A percentile compares a stretch with the other conserved stretches of the same genome.
phyloP scores from a whole-genome alignment of 2,113 vertebrate genomes.

The Sialia sialis region DNA sequence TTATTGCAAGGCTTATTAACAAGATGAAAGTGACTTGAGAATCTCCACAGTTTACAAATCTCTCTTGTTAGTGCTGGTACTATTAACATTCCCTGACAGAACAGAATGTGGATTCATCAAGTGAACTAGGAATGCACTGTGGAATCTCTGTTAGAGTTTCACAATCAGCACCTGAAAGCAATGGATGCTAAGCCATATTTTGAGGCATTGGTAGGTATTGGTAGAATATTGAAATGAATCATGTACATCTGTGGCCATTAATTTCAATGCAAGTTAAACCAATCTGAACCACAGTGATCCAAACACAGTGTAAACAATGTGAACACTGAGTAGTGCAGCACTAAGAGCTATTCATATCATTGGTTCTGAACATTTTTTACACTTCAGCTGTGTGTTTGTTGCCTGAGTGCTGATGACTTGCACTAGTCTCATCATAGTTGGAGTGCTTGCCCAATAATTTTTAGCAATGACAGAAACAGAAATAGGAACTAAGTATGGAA shows the following conservation, averaged over 20 bases:
- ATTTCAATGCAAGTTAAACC: neutral
- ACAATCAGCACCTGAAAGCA: neutral
- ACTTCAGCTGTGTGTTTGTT: neutral
- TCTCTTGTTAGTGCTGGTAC: neutral
- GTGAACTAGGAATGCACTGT: neutral
- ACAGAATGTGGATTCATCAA: neutral
- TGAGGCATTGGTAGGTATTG: neutral
- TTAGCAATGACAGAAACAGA: neutral
- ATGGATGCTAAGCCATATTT: neutral
- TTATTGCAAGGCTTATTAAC: neutral
- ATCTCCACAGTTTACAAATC: neutral
- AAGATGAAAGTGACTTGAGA: neutral
- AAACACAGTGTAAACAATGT: neutral
- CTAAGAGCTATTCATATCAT: neutral
- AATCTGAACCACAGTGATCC: neutral
- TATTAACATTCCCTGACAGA: neutral
- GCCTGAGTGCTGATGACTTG: neutral
- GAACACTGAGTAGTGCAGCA: neutral
- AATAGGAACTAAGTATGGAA: neutral
- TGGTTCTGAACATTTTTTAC: neutral
- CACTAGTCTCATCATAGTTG: neutral
- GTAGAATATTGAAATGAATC: neutral
- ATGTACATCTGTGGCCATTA: neutral
- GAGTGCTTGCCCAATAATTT: neutral
- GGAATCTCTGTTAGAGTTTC: neutral